These are phyloP conservation scores for Neofelis nebulosa DNA, from an alignment of 2,113 vertebrate genomes.

Conservation along the genomic window DNA sequence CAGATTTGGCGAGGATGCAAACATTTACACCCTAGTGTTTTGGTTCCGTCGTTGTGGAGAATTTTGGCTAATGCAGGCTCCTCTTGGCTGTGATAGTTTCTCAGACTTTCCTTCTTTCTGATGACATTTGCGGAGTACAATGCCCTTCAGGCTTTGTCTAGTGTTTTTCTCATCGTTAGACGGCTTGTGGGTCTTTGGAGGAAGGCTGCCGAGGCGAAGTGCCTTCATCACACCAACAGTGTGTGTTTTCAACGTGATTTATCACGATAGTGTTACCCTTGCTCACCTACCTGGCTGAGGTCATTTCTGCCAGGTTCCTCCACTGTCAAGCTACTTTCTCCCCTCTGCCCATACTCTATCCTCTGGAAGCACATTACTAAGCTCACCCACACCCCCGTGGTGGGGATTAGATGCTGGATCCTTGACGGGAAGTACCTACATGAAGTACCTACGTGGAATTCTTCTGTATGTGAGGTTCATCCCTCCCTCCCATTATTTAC, in stretches of 20 bases:
- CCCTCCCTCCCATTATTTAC: neutral
- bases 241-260: neutral
- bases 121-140: neutral
- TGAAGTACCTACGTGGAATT: neutral
- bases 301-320: neutral
- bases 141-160: neutral
- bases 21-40: neutral
- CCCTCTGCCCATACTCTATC: neutral
- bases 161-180: neutral
- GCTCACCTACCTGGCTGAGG: neutral
- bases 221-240: neutral
- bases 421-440: neutral
- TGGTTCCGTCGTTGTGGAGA: neutral
- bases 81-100: neutral
- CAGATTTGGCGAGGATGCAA: neutral
- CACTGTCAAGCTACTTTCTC: neutral
- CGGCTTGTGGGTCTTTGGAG: neutral
- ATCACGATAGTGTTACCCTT: neutral
- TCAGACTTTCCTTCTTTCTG: neutral
- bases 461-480: neutral
- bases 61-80: neutral
- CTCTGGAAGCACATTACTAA: neutral
- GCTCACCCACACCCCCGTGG: neutral
- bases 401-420: neutral
- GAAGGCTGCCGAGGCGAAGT: neutral